A percentile compares a stretch with the other conserved stretches of the same genome.
Evolutionary conservation across 2,797 vertebrate genomes (phyloP).

Genomic region (Lacerta viridis): DNA sequence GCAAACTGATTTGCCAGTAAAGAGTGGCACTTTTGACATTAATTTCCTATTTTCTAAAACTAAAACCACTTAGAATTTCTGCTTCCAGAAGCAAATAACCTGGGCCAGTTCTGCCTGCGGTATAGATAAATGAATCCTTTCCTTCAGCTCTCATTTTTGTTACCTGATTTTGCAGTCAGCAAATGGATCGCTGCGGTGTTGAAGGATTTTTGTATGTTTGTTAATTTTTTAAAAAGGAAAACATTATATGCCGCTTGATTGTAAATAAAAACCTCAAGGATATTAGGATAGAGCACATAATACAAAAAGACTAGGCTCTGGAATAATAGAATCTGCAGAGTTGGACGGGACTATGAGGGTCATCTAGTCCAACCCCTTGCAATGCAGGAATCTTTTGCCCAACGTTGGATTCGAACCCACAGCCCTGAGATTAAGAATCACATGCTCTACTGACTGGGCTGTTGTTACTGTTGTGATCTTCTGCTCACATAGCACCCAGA

Average conservation of each 20-base stretch:
- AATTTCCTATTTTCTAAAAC: neutral
- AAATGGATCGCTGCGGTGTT: neutral
- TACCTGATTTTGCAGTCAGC: neutral
- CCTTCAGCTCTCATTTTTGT: conserved; percentile 13
- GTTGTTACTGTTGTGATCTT: too few species aligned
- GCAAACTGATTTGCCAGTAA: neutral
- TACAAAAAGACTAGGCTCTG: conserved; percentile 22
- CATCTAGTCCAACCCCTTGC: too few species aligned
- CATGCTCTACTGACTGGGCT: neutral
- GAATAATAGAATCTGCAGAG: neutral
- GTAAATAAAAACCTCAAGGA: too few species aligned
- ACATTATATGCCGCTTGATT: too few species aligned
- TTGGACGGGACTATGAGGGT: too few species aligned
- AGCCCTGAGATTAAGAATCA: too few species aligned
- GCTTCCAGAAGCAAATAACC: neutral
- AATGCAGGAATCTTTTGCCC: too few species aligned
- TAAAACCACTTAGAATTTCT: neutral
- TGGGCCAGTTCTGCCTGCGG: too few species aligned
- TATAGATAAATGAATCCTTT: conserved; percentile 45
- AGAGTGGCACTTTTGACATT: neutral
- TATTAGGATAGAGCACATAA: neutral
- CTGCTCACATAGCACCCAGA: neutral
- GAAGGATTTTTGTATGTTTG: neutral
- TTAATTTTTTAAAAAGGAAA: too few species aligned
- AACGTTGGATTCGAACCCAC: too few species aligned